phyloP scores from a whole-genome alignment of 1,140 invertebrate species.

The Coptotermes formosanus region DNA sequence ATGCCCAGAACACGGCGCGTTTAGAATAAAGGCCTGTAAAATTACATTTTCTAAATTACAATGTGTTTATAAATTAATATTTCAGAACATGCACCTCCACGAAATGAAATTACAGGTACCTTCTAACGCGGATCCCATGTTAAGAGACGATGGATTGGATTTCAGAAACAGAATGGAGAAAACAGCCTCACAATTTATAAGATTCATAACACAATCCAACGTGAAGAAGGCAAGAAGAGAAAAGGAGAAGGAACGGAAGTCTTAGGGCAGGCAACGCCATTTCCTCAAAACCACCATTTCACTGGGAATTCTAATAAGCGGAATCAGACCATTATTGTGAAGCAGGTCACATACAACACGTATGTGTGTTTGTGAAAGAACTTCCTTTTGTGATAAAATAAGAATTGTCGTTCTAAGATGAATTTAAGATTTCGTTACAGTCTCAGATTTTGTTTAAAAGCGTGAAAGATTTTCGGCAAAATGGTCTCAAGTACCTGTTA shows the following conservation, averaged over 20 bases:
- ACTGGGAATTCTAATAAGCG: neutral
- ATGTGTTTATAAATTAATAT: too few species aligned
- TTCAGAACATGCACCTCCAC: too few species aligned
- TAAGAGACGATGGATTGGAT: too few species aligned
- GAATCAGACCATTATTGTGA: neutral
- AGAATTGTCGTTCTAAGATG: constrained; percentile 7
- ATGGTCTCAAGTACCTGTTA: constrained; percentile 18
- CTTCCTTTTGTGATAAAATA: neutral
- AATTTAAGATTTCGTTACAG: constrained; percentile 13
- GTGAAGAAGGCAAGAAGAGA: neutral
- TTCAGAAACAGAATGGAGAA: too few species aligned
- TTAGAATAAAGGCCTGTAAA: too few species aligned
- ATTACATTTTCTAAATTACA: too few species aligned
- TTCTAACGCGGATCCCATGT: too few species aligned
- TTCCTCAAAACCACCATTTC: neutral
- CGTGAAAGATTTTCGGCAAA: neutral
- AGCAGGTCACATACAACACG: neutral
- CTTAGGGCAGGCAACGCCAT: neutral
- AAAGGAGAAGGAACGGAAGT: neutral
- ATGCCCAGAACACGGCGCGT: too few species aligned
- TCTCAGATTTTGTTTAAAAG: neutral
- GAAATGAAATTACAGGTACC: too few species aligned
- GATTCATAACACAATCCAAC: too few species aligned
- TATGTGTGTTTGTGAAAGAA: neutral
- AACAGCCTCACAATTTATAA: too few species aligned